Evolutionary conservation across 2,888 invertebrate genomes (phyloP), one percentile per base, ranked within the genome.

Genomic region (Ennomos erosarius): DNA sequence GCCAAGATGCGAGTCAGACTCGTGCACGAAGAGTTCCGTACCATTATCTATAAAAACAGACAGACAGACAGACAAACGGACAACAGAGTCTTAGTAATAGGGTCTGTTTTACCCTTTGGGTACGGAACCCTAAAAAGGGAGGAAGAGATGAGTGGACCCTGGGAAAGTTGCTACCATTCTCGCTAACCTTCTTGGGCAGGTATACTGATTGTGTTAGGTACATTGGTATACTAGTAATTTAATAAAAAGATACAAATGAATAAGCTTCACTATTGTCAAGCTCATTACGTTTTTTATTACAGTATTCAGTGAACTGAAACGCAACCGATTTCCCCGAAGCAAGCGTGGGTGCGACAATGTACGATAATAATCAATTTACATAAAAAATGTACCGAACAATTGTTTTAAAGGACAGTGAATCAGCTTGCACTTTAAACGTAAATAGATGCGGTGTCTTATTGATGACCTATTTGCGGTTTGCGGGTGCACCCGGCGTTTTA

Each of bases 271-370:
- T 36, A 50, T 45, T 56, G 50, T 11, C 12, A 0, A 34, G 16
- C 4, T 44, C 52, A 13, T 39, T 13, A 13, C 12, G n/a, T 42
- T 9, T 40, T 1, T 51, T 53, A 53, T n/a, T n/a, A n/a, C 3
- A 16, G 59, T 49, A 46, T 56, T 59, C 45, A 10, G 12, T 40
- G 50, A 56, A 48, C 16, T 40, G 50, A 56, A 48, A 35, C 49
- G 40, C 13, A 36, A 48, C 46, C 51, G 50, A 64, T 59, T 62
- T 59, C 58, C 53, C 44, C 40, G 54, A 54, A 54, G 40, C n/a
- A 9, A 16, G 59, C 59, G 59, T 60, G 43, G 59, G 59, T 47
- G 51, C 59, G 39, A 51, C 55, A 55, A 60, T 60, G 51, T 44
- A 55, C 55, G 49, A 49, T 37, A 16, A 60, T 12, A 36, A 51